These are phyloP conservation scores for Mobula hypostoma DNA, from an alignment of 2,113 vertebrate genomes.

Conservation along the genomic window DNA sequence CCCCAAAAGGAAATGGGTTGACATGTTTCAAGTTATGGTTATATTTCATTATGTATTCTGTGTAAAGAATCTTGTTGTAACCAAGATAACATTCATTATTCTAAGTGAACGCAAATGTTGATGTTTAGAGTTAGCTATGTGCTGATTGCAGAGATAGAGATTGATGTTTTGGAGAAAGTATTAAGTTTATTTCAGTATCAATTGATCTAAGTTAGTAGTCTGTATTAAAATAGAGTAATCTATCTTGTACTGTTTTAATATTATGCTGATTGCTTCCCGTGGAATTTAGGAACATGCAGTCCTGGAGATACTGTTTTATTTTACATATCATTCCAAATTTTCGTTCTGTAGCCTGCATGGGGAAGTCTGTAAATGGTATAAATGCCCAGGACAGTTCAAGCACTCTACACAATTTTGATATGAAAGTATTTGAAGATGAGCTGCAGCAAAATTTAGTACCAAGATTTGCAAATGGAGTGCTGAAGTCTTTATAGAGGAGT, in stretches of 20 bases:
- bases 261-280: background rate
- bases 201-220: background rate
- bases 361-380: background rate
- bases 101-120: background rate
- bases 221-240: background rate
- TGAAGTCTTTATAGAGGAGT: background rate
- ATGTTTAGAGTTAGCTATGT: background rate
- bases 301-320: background rate
- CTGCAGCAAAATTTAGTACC: background rate
- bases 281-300: background rate
- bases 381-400: background rate
- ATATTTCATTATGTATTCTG: background rate
- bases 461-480: background rate
- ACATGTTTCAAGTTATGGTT: constrained; percentile 47
- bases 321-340: background rate
- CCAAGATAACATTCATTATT: background rate
- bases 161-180: background rate
- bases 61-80: background rate
- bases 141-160: background rate
- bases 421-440: background rate
- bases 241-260: background rate
- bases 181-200: background rate
- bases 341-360: no score
- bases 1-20: constrained; percentile 48
- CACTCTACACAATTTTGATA: background rate